Conservation (phyloP, 2,113 vertebrate genomes). For the Corythornis cristatus region DNA sequence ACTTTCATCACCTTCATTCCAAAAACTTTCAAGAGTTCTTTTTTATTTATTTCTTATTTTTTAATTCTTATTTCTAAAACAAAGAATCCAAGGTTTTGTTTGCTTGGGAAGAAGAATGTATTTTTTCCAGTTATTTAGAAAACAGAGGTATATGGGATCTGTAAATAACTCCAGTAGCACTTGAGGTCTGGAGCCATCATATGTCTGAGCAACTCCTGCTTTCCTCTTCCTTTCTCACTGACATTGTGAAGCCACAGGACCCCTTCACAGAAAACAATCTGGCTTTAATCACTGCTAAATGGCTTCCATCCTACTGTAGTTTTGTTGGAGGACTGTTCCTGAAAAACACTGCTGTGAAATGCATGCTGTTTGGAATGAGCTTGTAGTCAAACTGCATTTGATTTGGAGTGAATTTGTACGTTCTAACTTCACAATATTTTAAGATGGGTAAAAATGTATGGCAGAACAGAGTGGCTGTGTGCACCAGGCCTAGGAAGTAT, state of each 20-base stretch:
- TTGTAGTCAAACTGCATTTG: not conserved
- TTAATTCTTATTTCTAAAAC: not conserved
- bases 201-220: not conserved
- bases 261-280: not conserved
- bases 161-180: not conserved
- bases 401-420: not conserved
- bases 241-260: not conserved
- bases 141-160: not conserved
- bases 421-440: not conserved
- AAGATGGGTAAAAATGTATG: not conserved
- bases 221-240: not conserved
- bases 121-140: not conserved
- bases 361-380: not conserved
- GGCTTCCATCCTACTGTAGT: not conserved
- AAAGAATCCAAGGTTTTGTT: not conserved
- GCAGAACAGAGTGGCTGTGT: not conserved
- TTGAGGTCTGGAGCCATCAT: not conserved
- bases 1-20: conserved; percentile 22
- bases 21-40: not conserved
- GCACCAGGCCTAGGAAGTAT: not conserved
- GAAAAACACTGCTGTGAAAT: not conserved
- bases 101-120: not conserved
- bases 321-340: not conserved
- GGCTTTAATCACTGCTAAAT: not conserved
- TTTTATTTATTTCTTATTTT: not conserved